Conservation (phyloP, 2,797 vertebrate genomes). For the Hybognathus amarus region DNA sequence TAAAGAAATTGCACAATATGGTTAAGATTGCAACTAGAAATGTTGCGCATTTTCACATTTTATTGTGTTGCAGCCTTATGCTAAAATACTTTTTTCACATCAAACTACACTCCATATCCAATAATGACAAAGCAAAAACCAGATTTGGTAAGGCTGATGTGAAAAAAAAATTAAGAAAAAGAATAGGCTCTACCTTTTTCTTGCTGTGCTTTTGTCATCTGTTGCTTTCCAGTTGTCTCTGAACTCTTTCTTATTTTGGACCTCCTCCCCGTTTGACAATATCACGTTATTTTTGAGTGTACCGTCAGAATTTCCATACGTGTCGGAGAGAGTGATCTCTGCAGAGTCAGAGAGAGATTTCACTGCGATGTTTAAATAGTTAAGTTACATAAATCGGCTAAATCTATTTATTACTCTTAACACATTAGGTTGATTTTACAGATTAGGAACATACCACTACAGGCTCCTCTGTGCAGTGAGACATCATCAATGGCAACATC, state of each 20-base stretch:
- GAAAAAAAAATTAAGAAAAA: background rate
- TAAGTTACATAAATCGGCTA: background rate
- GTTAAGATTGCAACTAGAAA: background rate
- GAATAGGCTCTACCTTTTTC: background rate
- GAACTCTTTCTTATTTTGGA: constrained; percentile 70
- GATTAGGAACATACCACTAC: constrained; percentile 68
- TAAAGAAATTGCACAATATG: background rate
- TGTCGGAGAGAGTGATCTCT: constrained; percentile 80
- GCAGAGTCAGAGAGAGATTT: constrained; percentile 26
- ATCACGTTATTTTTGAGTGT: constrained; percentile 74
- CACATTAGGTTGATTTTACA: background rate
- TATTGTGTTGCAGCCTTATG: background rate
- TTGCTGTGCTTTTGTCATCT: constrained; percentile 44
- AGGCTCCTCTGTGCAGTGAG: constrained; percentile 70
- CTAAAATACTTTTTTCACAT: background rate
- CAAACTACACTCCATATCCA: background rate
- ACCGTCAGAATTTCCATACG: constrained; percentile 83
- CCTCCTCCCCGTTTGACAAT: constrained; percentile 75
- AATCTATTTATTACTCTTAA: background rate
- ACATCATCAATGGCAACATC: constrained; percentile 83
- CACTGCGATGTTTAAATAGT: background rate
- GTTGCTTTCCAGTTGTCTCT: constrained; percentile 84
- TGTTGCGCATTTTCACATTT: background rate
- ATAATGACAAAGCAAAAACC: background rate
- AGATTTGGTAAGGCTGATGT: background rate